These are phyloP conservation scores for Heliconius hortense DNA, from an alignment of 2,888 invertebrate genomes.

Conservation along the genomic window DNA sequence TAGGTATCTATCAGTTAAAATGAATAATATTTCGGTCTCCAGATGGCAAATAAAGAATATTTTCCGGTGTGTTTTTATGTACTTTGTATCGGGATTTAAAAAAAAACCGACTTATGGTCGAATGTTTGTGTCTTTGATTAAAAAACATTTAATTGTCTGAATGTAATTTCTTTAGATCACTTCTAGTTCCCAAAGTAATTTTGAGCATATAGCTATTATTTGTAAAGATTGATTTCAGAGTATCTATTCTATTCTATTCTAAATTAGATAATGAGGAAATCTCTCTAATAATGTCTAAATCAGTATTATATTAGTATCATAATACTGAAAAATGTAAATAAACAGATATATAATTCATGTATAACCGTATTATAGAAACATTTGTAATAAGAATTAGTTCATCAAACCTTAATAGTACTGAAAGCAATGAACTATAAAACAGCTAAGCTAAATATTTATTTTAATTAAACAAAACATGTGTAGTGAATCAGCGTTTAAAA, in stretches of 20 bases:
- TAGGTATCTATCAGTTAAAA: background rate
- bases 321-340: background rate
- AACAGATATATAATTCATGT: no score
- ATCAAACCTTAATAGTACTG: background rate
- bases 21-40: background rate
- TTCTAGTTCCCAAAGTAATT: background rate
- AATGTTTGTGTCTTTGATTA: background rate
- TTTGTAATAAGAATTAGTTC: slow-evolving; percentile 5
- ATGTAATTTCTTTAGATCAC: background rate
- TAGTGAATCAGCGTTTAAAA: slow-evolving; percentile 12
- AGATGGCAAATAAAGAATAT: background rate
- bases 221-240: no score
- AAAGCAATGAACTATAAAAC: slow-evolving; percentile 17
- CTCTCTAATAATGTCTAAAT: background rate
- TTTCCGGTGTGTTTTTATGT: background rate
- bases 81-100: background rate
- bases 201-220: no score
- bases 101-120: background rate
- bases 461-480: slow-evolving; percentile 8
- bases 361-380: background rate
- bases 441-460: slow-evolving; percentile 12
- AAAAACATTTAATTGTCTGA: background rate
- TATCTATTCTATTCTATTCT: no score
- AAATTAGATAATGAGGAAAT: no score
- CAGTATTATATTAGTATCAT: background rate